Evolutionary conservation across 2,797 vertebrate genomes (phyloP), one percentile per base, ranked within the genome.

Genomic region (Tokudaia muenninki): DNA sequence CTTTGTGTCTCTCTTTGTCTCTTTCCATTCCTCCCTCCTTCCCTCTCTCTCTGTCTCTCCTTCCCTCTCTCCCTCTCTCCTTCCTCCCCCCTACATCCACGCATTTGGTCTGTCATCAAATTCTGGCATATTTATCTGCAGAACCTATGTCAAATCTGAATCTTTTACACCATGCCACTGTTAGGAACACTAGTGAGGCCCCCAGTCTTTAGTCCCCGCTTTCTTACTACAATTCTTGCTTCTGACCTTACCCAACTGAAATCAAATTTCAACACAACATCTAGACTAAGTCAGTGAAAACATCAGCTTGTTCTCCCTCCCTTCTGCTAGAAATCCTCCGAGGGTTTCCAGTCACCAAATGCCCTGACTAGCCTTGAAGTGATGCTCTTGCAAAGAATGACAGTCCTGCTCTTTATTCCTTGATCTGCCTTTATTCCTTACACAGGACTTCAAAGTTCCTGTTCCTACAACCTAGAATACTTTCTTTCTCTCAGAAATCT

Each of bases 381-480:
- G 2, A 50, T 5, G 2, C 50, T 26, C 3, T 0, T 22, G 0
- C 55, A 50, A 55, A 61, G 37, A 37, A 0, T 0, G 9, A 13
- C 34, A 50, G 17, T 57, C 50, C 24, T 79, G 26, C 55, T 13
- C 52, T 88, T 61, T 21, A 34, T 65, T 78, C 50, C 63, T 90
- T 87, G 29, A 41, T 75, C 8, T 93, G 80, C 19, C 37, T 34
- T 89, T 1, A 34, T 22, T 78, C 47, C 41, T 84, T 1, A 3
- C 31, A 44, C 29, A 44, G n/a, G n/a, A 21, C 67, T 91, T 92
- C 50, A 4, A 26, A 31, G 75, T 90, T 83, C 24, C 4, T 74
- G 4, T 92, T 90, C 41, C 29, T 22, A 87, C 0, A 87, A 26
- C 14, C n/a, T 79, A 37, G 14, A 92, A 41, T 78, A 21, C 50